Evolutionary conservation across 1,140 invertebrate genomes (phyloP).

Genomic region (Amyelois transitella): DNA sequence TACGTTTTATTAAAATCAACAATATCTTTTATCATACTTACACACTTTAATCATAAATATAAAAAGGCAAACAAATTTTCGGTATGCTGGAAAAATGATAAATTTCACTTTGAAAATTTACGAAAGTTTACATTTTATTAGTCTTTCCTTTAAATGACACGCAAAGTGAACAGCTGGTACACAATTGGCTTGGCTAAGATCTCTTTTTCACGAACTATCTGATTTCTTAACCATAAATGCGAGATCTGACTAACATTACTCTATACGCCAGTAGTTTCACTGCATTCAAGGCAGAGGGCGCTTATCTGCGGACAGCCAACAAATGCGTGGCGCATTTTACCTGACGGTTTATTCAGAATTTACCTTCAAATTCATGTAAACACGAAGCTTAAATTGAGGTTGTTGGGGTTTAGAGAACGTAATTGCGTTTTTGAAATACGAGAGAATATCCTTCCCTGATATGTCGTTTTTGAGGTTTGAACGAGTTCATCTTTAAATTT

Average conservation of each 20-base stretch:
- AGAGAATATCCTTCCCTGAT: not conserved
- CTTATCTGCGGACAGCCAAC: conserved; percentile 9
- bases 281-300: conserved; percentile 1
- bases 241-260: not conserved
- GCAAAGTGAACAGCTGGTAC: too few species aligned
- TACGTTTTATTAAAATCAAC: too few species aligned
- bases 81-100: too few species aligned
- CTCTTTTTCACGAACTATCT: too few species aligned
- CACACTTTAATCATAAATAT: too few species aligned
- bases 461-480: not conserved
- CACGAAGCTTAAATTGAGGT: not conserved
- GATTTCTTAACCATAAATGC: not conserved
- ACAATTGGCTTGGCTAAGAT: too few species aligned
- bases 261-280: not conserved
- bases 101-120: too few species aligned
- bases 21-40: too few species aligned
- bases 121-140: too few species aligned
- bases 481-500: too few species aligned
- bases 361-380: not conserved
- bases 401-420: not conserved
- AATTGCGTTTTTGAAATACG: not conserved
- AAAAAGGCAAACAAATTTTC: too few species aligned
- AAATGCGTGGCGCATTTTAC: conserved; percentile 7
- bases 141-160: too few species aligned
- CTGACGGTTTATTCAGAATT: not conserved